phyloP scores from a whole-genome alignment of 1,140 invertebrate species.

The Babylonia areolata region DNA sequence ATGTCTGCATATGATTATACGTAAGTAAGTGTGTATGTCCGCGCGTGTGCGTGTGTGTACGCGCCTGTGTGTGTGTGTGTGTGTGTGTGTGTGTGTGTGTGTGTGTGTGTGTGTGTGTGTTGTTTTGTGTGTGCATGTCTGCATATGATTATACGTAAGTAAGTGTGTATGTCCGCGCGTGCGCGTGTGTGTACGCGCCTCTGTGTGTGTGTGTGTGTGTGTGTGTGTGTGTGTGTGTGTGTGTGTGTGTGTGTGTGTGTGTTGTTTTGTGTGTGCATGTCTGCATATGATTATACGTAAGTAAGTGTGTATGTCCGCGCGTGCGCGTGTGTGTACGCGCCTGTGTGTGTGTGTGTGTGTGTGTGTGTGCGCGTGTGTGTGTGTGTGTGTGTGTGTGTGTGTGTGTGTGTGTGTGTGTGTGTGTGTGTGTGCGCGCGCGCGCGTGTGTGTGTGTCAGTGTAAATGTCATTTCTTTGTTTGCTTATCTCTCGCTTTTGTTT shows the following conservation, averaged over 20 bases:
- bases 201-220: not conserved
- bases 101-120: slow-evolving; percentile 11
- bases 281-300: not conserved
- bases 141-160: not conserved
- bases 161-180: not conserved
- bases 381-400: slow-evolving; percentile 11
- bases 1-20: not conserved
- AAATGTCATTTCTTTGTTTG: too few species aligned
- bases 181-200: not conserved
- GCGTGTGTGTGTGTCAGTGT: not conserved
- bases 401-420: slow-evolving; percentile 11
- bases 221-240: not conserved
- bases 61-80: not conserved
- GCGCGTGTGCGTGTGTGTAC: not conserved
- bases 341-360: not conserved
- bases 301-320: not conserved
- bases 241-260: not conserved
- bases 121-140: not conserved
- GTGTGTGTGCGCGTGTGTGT: slow-evolving; percentile 2
- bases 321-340: not conserved
- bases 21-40: not conserved
- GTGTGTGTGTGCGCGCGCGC: not conserved
- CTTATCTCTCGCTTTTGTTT: too few species aligned
- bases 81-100: not conserved
- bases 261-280: not conserved